Evolutionary conservation across 2,888 invertebrate genomes (phyloP).

Genomic region (Mycalesis mineus): DNA sequence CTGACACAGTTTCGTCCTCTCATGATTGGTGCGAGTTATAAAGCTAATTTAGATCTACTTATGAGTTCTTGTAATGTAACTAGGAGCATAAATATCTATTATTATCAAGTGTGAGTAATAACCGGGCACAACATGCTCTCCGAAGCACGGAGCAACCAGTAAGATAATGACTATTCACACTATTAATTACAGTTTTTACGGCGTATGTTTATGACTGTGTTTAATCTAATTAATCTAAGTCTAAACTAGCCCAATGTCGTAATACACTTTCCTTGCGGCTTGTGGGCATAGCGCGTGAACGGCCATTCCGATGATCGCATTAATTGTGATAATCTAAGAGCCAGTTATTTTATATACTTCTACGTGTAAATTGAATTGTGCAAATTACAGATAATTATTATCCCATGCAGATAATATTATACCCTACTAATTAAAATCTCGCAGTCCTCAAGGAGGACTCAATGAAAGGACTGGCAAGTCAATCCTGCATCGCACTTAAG

Average conservation of each 20-base stretch:
- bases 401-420: no score
- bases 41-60: no score
- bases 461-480: no score
- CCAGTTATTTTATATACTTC: neutral
- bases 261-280: conserved; percentile 60
- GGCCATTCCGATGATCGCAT: conserved; percentile 43
- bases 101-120: neutral
- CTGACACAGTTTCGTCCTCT: no score
- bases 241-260: conserved; percentile 38
- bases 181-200: conserved; percentile 4
- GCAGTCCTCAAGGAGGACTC: no score
- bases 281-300: conserved; percentile 55
- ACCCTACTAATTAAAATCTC: no score
- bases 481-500: no score
- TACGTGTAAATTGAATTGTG: no score
- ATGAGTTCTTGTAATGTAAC: no score
- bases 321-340: conserved; percentile 39
- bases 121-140: neutral
- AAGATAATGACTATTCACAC: neutral
- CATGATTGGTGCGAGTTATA: no score
- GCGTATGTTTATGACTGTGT: conserved; percentile 6
- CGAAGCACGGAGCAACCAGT: neutral
- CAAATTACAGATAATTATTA: no score
- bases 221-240: conserved; percentile 8
- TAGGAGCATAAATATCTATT: neutral